Evolutionary conservation across 2,797 vertebrate species (phyloP), one percentile per base, ranked within the genome.

Genomic region (Sebastolobus altivelis): DNA sequence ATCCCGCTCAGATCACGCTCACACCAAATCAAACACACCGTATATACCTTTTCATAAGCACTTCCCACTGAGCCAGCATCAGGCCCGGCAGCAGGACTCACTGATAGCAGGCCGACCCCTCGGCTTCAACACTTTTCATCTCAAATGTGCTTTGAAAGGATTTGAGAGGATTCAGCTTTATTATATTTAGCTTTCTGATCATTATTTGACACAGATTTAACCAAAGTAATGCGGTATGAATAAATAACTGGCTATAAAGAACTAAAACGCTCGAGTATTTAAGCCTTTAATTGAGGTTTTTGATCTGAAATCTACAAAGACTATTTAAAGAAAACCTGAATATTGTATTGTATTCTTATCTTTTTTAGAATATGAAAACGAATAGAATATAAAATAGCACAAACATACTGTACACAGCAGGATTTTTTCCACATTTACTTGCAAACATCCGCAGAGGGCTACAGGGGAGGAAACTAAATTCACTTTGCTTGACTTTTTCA

Each of bases 1-100:
- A 82, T 76, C 71, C 56, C 2, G 2, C 35, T 58, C 54, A 68
- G 61, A 72, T 83, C 69, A 65, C 69, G 68, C 35, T 12, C 59
- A 38, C 77, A 60, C 11, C 31, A n/a, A 67, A 31, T 55, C 75
- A 67, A 72, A 80, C 72, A 52, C 62, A 63, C 0, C n/a, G 46
- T 46, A 16, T 43, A 40, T 69, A 40, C 27, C 60, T 52, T 77
- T 72, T 81, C 54, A 69, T 65, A 38, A 60, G 6, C 40, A 22
- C 65, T 37, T 74, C 67, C 46, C 14, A 10, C 40, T 72, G 77
- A 4, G 46, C 52, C 20, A 31, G 37, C 71, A 61, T 27, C 35
- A 14, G 59, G 14, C 62, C 40, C 10, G 29, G 49, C 72, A 56
- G 56, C 76, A 38, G 40, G 69, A 81, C 70, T 75, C 80, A 43